phyloP scores from a whole-genome alignment of 2,113 vertebrate genomes.

The Corvus hawaiiensis region DNA sequence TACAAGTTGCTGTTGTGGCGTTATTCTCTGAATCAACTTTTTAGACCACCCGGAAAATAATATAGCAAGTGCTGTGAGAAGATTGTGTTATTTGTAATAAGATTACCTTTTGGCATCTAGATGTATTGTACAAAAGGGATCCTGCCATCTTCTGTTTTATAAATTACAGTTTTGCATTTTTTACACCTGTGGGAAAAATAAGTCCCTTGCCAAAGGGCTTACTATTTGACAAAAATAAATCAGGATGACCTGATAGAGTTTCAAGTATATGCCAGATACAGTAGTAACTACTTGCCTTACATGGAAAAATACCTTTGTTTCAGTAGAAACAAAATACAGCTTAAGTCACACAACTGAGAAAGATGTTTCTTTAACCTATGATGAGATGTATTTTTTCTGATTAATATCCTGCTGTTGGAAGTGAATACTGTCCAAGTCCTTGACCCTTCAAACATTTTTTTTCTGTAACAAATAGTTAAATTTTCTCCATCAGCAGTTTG shows the following conservation, averaged over 20 bases:
- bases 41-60: slow-evolving; percentile 81
- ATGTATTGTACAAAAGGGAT: slow-evolving; percentile 57
- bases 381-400: slow-evolving; percentile 24
- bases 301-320: slow-evolving; percentile 17
- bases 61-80: slow-evolving; percentile 70
- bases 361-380: slow-evolving; percentile 34
- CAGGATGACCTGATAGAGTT: slow-evolving; percentile 39
- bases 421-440: slow-evolving; percentile 27
- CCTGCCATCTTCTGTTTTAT: slow-evolving; percentile 69
- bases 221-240: slow-evolving; percentile 68
- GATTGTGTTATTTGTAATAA: slow-evolving; percentile 71
- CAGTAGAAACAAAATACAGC: slow-evolving; percentile 32
- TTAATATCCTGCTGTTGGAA: slow-evolving; percentile 42
- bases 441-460: slow-evolving; percentile 38
- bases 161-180: slow-evolving; percentile 68
- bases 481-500: slow-evolving; percentile 62
- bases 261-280: slow-evolving; percentile 38
- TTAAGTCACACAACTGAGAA: slow-evolving; percentile 8
- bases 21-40: slow-evolving; percentile 80
- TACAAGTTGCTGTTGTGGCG: slow-evolving; percentile 78
- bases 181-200: slow-evolving; percentile 73
- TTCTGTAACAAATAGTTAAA: slow-evolving; percentile 43
- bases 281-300: slow-evolving; percentile 53
- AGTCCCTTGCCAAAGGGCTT: slow-evolving; percentile 52
- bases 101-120: slow-evolving; percentile 74